These are phyloP conservation scores for Epinotia brunnichana DNA, from an alignment of 2,888 invertebrate species.

Conservation along the genomic window DNA sequence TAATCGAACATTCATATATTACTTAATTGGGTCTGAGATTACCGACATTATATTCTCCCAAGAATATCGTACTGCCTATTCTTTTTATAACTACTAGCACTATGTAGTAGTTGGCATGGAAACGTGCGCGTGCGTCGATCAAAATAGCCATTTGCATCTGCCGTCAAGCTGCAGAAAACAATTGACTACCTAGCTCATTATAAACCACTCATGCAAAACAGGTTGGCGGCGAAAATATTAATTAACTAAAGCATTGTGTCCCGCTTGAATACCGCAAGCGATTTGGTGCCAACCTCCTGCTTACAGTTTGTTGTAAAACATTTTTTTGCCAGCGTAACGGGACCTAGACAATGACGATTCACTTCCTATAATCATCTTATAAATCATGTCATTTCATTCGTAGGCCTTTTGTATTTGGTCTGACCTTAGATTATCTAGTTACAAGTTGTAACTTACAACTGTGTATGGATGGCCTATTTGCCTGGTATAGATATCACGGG, in stretches of 20 bases:
- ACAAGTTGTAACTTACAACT: too few relatives aligned
- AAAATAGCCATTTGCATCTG: slow-evolving; percentile 23
- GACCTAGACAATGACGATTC: slow-evolving; percentile 36
- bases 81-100: not conserved
- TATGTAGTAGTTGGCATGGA: not conserved
- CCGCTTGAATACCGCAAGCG: slow-evolving; percentile 61
- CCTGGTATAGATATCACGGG: slow-evolving; percentile 8
- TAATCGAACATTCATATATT: too few relatives aligned
- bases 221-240: slow-evolving; percentile 30
- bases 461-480: slow-evolving; percentile 12
- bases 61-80: not conserved
- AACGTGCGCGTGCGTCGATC: slow-evolving; percentile 23
- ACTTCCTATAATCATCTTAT: slow-evolving; percentile 39
- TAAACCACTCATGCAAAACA: slow-evolving; percentile 40
- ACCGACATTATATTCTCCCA: not conserved
- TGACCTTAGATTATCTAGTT: not conserved
- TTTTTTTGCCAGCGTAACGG: slow-evolving; percentile 61
- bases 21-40: not conserved
- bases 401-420: slow-evolving; percentile 9
- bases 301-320: slow-evolving; percentile 50
- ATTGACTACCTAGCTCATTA: slow-evolving; percentile 23
- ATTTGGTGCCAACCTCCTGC: slow-evolving; percentile 59
- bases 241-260: slow-evolving; percentile 38
- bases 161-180: slow-evolving; percentile 26
- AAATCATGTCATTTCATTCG: slow-evolving; percentile 25